phyloP scores from a whole-genome alignment of 2,113 vertebrate genomes.

The Pelodiscus sinensis region DNA sequence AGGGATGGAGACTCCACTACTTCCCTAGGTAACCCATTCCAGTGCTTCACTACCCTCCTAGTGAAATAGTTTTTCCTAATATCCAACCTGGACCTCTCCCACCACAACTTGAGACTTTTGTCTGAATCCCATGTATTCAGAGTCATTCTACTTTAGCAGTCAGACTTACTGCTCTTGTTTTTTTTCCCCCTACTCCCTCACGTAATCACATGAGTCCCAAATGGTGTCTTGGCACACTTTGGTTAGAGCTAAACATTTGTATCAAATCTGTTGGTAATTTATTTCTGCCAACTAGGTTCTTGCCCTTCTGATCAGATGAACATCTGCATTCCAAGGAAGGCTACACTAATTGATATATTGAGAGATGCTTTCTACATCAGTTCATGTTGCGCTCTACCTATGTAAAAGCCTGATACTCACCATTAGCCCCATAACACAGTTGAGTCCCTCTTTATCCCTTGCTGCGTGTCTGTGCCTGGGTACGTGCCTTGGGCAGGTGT shows the following conservation, averaged over 20 bases:
- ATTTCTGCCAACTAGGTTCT: not conserved
- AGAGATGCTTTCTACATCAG: not conserved
- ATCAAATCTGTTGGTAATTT: not conserved
- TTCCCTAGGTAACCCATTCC: too few relatives aligned
- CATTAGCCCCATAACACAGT: not conserved
- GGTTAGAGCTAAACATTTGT: not conserved
- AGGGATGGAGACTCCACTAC: too few relatives aligned
- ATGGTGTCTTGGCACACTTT: not conserved
- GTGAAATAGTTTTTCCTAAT: too few relatives aligned
- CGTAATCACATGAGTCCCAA: not conserved
- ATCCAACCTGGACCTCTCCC: too few relatives aligned
- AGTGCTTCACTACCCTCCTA: too few relatives aligned
- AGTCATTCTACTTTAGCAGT: not conserved
- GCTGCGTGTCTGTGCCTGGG: not conserved
- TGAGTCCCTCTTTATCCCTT: not conserved
- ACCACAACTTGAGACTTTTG: too few relatives aligned
- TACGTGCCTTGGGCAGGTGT: not conserved
- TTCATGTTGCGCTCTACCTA: not conserved
- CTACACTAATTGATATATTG: not conserved
- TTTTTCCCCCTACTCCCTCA: not conserved
- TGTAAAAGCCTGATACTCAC: not conserved
- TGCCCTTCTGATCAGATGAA: not conserved
- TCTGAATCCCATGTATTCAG: not conserved
- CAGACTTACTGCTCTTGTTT: not conserved
- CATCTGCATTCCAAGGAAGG: not conserved